Percentiles rank a stretch among this genome's conserved stretches.
phyloP scores from a whole-genome alignment of 1,140 invertebrate species.

The Pachypeltis micranthus region DNA sequence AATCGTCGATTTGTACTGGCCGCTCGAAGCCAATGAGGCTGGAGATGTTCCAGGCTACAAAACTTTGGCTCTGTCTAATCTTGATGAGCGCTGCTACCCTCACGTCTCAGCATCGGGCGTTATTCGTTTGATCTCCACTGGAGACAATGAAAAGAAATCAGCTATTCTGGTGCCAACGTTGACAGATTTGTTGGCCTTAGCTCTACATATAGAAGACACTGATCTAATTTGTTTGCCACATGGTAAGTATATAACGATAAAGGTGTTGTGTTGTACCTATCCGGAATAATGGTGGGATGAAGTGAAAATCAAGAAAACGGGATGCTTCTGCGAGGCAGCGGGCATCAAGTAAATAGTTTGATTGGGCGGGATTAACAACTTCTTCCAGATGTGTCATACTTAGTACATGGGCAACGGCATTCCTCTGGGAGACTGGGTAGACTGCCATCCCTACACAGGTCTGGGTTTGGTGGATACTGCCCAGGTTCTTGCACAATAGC shows the following conservation, averaged over 20 bases:
- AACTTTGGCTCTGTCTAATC: conserved; percentile 35
- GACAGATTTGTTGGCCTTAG: conserved; percentile 47
- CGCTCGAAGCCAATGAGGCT: conserved; percentile 44
- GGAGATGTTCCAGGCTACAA: conserved; percentile 48
- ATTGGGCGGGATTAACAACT: too few species aligned
- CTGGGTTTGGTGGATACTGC: too few species aligned
- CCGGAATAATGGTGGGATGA: too few species aligned
- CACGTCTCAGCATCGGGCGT: conserved; percentile 35
- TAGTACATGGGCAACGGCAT: too few species aligned
- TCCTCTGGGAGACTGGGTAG: too few species aligned
- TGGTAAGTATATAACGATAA: conserved; percentile 28
- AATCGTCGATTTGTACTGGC: conserved; percentile 46
- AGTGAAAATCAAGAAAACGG: too few species aligned
- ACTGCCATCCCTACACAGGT: too few species aligned
- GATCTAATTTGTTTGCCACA: conserved; percentile 50
- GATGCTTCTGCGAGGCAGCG: too few species aligned
- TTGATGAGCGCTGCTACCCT: conserved; percentile 33
- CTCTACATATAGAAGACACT: conserved; percentile 34
- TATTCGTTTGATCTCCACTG: conserved; percentile 32
- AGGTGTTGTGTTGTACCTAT: too few species aligned
- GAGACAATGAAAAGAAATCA: conserved; percentile 34
- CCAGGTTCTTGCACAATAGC: too few species aligned
- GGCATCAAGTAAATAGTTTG: too few species aligned
- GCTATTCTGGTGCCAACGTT: conserved; percentile 53
- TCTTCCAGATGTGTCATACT: too few species aligned